phyloP scores from a whole-genome alignment of 2,113 vertebrate species.

The Dipodomys ordii region DNA sequence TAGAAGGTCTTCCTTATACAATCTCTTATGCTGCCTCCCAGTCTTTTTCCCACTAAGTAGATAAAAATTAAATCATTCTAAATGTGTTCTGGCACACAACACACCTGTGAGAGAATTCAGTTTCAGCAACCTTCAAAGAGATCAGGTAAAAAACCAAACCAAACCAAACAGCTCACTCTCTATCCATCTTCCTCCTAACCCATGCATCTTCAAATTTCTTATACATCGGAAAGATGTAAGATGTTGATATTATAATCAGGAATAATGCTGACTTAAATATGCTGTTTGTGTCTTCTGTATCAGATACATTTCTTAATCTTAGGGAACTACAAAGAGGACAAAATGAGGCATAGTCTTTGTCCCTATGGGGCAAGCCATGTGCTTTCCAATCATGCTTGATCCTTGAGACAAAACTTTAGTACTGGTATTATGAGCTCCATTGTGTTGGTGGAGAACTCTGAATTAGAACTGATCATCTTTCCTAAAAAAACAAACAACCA shows the following conservation, averaged over 20 bases:
- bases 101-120: constrained; percentile 14
- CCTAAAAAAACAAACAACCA: neutral
- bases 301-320: neutral
- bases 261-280: neutral
- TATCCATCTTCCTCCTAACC: neutral
- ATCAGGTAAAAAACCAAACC: neutral
- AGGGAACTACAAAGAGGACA: neutral
- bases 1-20: neutral
- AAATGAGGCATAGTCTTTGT: neutral
- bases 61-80: constrained; percentile 40
- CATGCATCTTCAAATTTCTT: neutral
- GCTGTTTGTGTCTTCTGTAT: neutral
- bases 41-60: neutral
- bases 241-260: neutral
- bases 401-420: neutral
- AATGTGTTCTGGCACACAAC: neutral
- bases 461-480: neutral
- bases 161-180: too few species aligned
- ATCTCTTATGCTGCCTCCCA: neutral
- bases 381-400: neutral
- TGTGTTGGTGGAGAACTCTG: neutral
- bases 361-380: neutral
- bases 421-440: neutral
- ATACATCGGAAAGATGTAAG: neutral
- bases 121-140: constrained; percentile 4